These are phyloP conservation scores for Rhadinocentrus ornatus DNA, from an alignment of 2,797 vertebrate genomes.

Conservation along the genomic window DNA sequence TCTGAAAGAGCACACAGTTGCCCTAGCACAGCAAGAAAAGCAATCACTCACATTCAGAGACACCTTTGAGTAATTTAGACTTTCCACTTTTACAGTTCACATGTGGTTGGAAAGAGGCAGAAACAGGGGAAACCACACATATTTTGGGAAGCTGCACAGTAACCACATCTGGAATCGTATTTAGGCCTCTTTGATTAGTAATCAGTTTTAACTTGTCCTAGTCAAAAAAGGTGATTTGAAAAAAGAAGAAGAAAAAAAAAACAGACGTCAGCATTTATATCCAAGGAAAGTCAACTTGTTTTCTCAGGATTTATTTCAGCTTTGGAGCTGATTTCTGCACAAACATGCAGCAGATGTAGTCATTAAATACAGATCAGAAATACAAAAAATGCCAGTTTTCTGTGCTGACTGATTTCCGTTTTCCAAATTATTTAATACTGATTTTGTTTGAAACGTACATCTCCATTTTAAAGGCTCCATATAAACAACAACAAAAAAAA, in stretches of 20 bases:
- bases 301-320: not conserved
- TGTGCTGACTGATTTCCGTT: constrained; percentile 6
- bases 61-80: constrained; percentile 33
- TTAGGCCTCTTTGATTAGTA: constrained; percentile 14
- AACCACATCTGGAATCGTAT: not conserved
- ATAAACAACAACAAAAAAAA: not conserved
- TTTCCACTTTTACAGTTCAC: constrained; percentile 11
- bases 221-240: constrained; percentile 1
- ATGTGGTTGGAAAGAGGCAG: constrained; percentile 1
- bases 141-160: constrained; percentile 3
- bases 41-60: constrained; percentile 39
- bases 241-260: not conserved
- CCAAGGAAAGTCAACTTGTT: constrained; percentile 4
- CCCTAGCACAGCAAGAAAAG: constrained; percentile 21
- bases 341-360: constrained; percentile 33
- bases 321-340: constrained; percentile 28
- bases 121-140: not conserved
- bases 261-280: constrained; percentile 13
- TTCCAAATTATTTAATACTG: not conserved
- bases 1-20: constrained; percentile 5
- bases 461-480: not conserved
- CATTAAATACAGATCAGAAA: constrained; percentile 9
- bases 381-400: constrained; percentile 9
- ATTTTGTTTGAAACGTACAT: not conserved
- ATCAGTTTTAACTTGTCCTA: constrained; percentile 1